phyloP scores from a whole-genome alignment of 2,888 invertebrate species.

The Platypus cylindrus region DNA sequence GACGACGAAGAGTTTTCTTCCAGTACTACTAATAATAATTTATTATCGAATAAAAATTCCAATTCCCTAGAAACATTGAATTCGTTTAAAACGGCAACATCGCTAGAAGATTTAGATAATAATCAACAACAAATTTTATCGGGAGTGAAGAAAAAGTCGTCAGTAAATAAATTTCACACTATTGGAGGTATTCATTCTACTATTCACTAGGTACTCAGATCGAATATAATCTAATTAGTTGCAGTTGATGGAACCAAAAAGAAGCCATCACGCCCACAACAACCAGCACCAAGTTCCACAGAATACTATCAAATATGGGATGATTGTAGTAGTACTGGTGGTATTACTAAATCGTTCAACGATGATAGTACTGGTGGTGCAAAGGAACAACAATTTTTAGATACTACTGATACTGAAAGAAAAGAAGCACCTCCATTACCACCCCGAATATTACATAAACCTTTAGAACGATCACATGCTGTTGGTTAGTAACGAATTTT shows the following conservation, averaged over 20 bases:
- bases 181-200: slow-evolving; percentile 11
- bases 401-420: too few relatives aligned
- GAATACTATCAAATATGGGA: slow-evolving; percentile 61
- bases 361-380: too few relatives aligned
- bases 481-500: too few relatives aligned
- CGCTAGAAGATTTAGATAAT: slow-evolving; percentile 28
- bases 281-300: too few relatives aligned
- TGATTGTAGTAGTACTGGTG: too few relatives aligned
- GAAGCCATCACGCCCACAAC: too few relatives aligned
- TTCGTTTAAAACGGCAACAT: slow-evolving; percentile 20
- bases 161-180: slow-evolving; percentile 25
- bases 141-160: slow-evolving; percentile 33
- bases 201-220: too few relatives aligned
- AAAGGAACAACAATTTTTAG: too few relatives aligned
- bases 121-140: slow-evolving; percentile 22
- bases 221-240: too few relatives aligned
- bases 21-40: slow-evolving; percentile 3
- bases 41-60: slow-evolving; percentile 10
- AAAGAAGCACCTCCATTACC: slow-evolving; percentile 54
- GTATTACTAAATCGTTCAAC: too few relatives aligned
- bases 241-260: slow-evolving; percentile 44
- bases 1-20: slow-evolving; percentile 7
- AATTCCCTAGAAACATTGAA: slow-evolving; percentile 15
- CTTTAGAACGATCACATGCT: slow-evolving; percentile 48
- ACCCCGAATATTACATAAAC: slow-evolving; percentile 57